Conservation (phyloP, 23 tunicate species). For the Botrylloides violaceus region DNA sequence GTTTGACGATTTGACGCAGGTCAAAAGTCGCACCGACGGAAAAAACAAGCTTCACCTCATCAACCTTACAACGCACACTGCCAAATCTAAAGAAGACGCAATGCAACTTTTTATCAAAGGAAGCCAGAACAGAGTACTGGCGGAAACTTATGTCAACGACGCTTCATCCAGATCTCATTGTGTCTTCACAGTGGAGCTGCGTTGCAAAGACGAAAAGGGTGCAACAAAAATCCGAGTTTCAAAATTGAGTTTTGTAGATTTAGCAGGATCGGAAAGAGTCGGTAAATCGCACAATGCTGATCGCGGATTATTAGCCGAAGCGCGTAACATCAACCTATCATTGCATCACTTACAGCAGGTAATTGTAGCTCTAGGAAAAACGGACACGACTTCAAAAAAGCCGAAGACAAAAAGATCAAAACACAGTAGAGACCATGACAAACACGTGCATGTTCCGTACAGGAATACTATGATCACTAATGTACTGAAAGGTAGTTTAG, state of each 20-base stretch:
- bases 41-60: conserved; percentile 42
- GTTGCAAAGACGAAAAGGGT: conserved; percentile 30
- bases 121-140: conserved; percentile 70
- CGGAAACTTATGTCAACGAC: conserved; percentile 93
- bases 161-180: conserved; percentile 92
- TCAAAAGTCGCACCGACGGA: conserved; percentile 45
- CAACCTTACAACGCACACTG: conserved; percentile 43
- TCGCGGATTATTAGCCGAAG: conserved; percentile 47
- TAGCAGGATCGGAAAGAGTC: conserved; percentile 81
- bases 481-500: conserved; percentile 82
- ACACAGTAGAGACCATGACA: conserved; percentile 2
- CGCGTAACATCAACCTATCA: conserved; percentile 83
- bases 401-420: not conserved
- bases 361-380: conserved; percentile 53
- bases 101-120: conserved; percentile 65
- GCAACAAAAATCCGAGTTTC: conserved; percentile 34
- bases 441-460: conserved; percentile 72
- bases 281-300: conserved; percentile 54
- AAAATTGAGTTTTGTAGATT: conserved; percentile 74
- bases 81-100: conserved; percentile 47
- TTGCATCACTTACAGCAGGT: conserved; percentile 92
- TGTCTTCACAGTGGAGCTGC: conserved; percentile 72
- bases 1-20: conserved; percentile 28
- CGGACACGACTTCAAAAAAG: conserved; percentile 8
- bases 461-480: conserved; percentile 81